Evolutionary conservation across 37 sponge, comb jelly and placozoan species (phyloP).

Genomic region (Ianthella basta): DNA sequence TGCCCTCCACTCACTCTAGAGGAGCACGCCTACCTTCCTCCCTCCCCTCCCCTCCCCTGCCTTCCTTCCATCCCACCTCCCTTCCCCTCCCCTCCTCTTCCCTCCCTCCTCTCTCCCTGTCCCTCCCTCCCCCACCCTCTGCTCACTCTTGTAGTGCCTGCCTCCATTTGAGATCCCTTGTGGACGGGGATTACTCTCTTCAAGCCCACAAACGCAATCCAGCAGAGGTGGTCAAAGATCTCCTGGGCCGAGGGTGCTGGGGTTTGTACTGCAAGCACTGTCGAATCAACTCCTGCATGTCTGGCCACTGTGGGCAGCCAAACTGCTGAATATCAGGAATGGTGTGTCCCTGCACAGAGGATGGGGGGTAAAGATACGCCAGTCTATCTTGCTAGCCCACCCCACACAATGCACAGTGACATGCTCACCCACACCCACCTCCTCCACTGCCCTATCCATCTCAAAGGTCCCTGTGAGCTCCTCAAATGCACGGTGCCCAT

Average conservation of each 20-base stretch:
- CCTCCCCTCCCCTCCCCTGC: too few relatives aligned
- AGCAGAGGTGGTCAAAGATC: conserved; percentile 64
- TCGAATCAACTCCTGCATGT: conserved; percentile 80
- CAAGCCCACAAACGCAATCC: conserved; percentile 58
- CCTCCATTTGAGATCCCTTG: conserved; percentile 43
- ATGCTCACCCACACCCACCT: too few relatives aligned
- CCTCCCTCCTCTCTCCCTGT: too few relatives aligned
- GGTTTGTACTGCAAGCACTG: conserved; percentile 77
- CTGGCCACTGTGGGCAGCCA: conserved; percentile 85
- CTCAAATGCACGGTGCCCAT: conserved; percentile 78
- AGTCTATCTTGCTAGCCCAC: background rate
- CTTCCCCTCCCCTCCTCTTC: too few relatives aligned
- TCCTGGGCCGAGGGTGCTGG: conserved; percentile 53
- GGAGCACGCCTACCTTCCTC: too few relatives aligned
- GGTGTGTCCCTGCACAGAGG: conserved; percentile 50
- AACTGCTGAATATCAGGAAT: conserved; percentile 60
- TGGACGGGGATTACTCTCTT: conserved; percentile 59
- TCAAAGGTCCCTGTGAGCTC: conserved; percentile 58
- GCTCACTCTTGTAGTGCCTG: conserved; percentile 63
- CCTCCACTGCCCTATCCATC: conserved; percentile 64
- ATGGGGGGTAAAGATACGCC: background rate
- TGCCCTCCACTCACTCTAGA: too few relatives aligned
- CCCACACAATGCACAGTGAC: background rate
- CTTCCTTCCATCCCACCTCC: too few relatives aligned
- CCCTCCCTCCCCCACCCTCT: too few relatives aligned